These are phyloP conservation scores for Steinernema carpocapsae DNA, from an alignment of 2,888 invertebrate species.

Conservation along the genomic window DNA sequence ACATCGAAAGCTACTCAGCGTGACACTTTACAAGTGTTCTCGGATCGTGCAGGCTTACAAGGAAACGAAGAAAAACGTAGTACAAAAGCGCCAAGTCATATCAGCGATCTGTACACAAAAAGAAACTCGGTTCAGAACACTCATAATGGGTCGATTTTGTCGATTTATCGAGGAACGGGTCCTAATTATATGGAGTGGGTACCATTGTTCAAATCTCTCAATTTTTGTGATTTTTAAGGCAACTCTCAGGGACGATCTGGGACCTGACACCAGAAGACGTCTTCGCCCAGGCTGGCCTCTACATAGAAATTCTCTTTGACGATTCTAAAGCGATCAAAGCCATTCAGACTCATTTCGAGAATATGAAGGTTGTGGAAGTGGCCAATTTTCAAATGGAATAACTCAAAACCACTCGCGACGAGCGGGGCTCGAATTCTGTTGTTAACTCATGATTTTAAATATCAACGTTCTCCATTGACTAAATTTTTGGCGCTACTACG, in stretches of 20 bases:
- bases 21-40: conserved; percentile 81
- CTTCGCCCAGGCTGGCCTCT: conserved; percentile 51
- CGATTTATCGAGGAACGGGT: not conserved
- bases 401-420: too few species aligned
- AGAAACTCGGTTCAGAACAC: not conserved
- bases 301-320: conserved; percentile 55
- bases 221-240: conserved; percentile 40
- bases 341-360: conserved; percentile 34
- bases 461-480: not conserved
- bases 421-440: too few species aligned
- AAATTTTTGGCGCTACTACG: not conserved
- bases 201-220: not conserved
- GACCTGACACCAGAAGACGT: conserved; percentile 50
- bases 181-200: conserved; percentile 43
- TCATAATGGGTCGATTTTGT: not conserved
- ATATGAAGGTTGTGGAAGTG: not conserved
- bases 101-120: conserved; percentile 77
- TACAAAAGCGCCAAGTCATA: conserved; percentile 85
- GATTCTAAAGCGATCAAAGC: conserved; percentile 45
- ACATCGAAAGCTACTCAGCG: conserved; percentile 76
- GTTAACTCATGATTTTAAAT: not conserved
- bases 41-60: conserved; percentile 82
- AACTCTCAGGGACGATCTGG: conserved; percentile 58
- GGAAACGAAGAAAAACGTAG: conserved; percentile 80
- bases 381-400: not conserved